Conservation (phyloP, 2,888 invertebrate species). For the Drosophila paracracens region DNA sequence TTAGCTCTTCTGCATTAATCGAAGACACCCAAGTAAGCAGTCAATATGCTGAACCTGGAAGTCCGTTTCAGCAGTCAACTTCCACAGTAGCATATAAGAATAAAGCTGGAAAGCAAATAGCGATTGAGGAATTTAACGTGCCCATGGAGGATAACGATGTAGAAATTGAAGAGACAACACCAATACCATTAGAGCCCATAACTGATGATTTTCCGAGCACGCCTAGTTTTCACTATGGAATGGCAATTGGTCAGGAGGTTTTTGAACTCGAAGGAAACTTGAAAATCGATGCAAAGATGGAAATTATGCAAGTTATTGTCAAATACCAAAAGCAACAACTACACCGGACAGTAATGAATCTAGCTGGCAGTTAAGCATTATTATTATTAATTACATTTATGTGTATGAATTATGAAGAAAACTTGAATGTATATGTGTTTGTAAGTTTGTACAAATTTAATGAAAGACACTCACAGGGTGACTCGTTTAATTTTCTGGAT, state of each 20-base stretch:
- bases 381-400: neutral
- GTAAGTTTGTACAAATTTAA: neutral
- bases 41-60: neutral
- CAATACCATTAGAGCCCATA: slow-evolving; percentile 27
- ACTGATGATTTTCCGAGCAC: slow-evolving; percentile 35
- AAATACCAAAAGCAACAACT: slow-evolving; percentile 54
- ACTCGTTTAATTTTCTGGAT: slow-evolving; percentile 4
- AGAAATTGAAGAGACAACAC: slow-evolving; percentile 46
- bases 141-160: slow-evolving; percentile 45
- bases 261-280: slow-evolving; percentile 47
- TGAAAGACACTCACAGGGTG: slow-evolving; percentile 20
- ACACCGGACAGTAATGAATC: slow-evolving; percentile 43
- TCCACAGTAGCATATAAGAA: neutral
- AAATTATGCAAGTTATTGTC: slow-evolving; percentile 56
- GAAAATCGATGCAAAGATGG: slow-evolving; percentile 57
- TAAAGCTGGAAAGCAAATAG: slow-evolving; percentile 10
- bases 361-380: slow-evolving; percentile 30
- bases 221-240: slow-evolving; percentile 51
- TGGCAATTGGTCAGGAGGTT: slow-evolving; percentile 57
- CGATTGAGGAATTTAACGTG: slow-evolving; percentile 49
- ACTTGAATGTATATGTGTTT: neutral
- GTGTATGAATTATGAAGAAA: neutral
- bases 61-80: neutral
- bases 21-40: slow-evolving; percentile 19
- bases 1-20: slow-evolving; percentile 7